These are phyloP conservation scores for Hystrix brachyura DNA, from an alignment of 2,113 vertebrate genomes.

Conservation along the genomic window DNA sequence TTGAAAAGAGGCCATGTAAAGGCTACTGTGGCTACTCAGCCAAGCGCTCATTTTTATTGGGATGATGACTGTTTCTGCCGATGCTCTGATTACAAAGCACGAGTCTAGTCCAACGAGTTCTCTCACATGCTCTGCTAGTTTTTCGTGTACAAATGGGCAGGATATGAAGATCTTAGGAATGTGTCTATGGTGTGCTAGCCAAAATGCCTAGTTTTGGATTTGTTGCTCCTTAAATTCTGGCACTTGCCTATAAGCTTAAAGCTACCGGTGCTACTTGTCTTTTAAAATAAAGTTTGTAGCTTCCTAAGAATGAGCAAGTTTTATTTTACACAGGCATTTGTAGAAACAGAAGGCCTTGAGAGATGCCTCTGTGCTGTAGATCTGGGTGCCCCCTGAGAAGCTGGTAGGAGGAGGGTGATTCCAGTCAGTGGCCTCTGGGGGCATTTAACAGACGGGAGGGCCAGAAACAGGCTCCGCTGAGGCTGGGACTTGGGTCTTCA, in stretches of 20 bases:
- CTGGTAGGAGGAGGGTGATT: not conserved
- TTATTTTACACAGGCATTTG: not conserved
- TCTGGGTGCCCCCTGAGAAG: not conserved
- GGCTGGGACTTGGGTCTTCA: not conserved
- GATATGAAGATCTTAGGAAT: not conserved
- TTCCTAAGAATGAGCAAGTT: not conserved
- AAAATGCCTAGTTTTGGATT: not conserved
- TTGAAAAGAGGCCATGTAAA: not conserved
- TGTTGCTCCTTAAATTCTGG: slow-evolving; percentile 9
- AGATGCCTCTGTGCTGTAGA: not conserved
- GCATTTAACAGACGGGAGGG: not conserved
- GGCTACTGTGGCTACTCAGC: not conserved
- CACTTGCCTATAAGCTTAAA: not conserved
- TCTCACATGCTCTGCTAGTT: not conserved
- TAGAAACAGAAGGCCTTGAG: not conserved
- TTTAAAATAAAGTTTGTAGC: not conserved
- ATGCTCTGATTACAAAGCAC: not conserved
- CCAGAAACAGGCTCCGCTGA: not conserved
- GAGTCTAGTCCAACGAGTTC: not conserved
- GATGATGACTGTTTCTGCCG: not conserved
- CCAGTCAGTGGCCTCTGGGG: not conserved
- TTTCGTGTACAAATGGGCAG: not conserved
- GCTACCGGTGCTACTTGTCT: not conserved
- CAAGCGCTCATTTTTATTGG: not conserved
- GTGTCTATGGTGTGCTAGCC: not conserved